phyloP scores from a whole-genome alignment of 2,797 vertebrate species.

The Pseudocheirus occidentalis region DNA sequence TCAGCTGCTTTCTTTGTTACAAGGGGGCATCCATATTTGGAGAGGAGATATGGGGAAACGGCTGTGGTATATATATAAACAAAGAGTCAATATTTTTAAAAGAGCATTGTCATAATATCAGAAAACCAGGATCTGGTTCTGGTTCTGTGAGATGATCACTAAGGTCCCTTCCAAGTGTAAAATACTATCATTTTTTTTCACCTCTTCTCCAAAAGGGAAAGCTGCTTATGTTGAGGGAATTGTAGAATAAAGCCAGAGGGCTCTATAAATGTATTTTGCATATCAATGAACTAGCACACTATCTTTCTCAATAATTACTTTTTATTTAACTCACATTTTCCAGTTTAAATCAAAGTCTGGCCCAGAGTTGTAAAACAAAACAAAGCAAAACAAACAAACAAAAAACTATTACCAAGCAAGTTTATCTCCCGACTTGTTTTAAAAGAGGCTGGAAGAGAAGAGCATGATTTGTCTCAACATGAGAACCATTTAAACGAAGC shows the following conservation, averaged over 20 bases:
- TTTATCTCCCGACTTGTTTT: conserved; percentile 22
- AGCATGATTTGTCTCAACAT: not conserved
- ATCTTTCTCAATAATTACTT: not conserved
- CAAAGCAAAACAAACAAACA: not conserved
- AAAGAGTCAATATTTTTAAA: not conserved
- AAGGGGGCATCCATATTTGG: not conserved
- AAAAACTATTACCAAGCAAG: not conserved
- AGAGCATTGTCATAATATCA: not conserved
- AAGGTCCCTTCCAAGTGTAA: not conserved
- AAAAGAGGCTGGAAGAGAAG: conserved; percentile 39
- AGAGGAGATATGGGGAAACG: not conserved
- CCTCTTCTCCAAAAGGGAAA: not conserved
- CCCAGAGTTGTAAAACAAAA: not conserved
- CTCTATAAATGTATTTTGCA: not conserved
- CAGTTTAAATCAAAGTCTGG: not conserved
- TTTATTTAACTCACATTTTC: not conserved
- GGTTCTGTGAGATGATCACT: not conserved
- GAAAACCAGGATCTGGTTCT: not conserved
- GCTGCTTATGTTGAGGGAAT: not conserved
- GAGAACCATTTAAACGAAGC: not conserved
- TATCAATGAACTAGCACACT: not conserved
- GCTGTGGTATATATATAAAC: not conserved
- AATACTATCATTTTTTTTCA: not conserved
- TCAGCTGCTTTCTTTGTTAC: not conserved
- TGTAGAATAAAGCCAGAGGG: not conserved